These are phyloP conservation scores for Urocyon cinereoargenteus DNA, from an alignment of 2,797 vertebrate species.

Conservation along the genomic window DNA sequence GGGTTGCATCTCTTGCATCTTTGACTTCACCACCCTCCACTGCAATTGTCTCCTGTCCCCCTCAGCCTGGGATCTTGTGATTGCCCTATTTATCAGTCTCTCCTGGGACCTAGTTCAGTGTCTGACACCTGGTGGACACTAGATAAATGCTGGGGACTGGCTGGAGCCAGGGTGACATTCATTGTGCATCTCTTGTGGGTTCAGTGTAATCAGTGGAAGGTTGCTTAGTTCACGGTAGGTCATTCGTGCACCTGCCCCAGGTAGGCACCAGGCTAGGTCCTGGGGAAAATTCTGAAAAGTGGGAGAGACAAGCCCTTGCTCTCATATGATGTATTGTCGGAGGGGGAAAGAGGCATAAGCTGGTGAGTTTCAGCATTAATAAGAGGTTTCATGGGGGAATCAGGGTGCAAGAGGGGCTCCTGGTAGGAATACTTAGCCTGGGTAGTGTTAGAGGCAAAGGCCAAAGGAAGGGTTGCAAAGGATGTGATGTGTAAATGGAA, in stretches of 20 bases:
- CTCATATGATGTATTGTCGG: neutral
- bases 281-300: neutral
- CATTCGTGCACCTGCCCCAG: neutral
- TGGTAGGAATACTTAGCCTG: neutral
- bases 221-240: neutral
- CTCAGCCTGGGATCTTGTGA: neutral
- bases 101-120: neutral
- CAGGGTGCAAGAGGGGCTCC: neutral
- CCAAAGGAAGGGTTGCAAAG: neutral
- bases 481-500: neutral
- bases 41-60: neutral
- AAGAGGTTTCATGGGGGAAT: neutral
- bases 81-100: neutral
- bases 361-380: neutral
- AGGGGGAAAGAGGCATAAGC: neutral
- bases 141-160: neutral
- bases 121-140: neutral
- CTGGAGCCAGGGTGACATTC: rapidly evolving
- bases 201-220: neutral
- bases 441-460: neutral
- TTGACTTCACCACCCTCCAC: neutral
- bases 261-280: neutral
- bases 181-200: neutral
- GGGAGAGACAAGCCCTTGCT: neutral
- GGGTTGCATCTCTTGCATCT: neutral